Conservation (phyloP, 2,888 invertebrate genomes). For the Hoplodrina ambigua region DNA sequence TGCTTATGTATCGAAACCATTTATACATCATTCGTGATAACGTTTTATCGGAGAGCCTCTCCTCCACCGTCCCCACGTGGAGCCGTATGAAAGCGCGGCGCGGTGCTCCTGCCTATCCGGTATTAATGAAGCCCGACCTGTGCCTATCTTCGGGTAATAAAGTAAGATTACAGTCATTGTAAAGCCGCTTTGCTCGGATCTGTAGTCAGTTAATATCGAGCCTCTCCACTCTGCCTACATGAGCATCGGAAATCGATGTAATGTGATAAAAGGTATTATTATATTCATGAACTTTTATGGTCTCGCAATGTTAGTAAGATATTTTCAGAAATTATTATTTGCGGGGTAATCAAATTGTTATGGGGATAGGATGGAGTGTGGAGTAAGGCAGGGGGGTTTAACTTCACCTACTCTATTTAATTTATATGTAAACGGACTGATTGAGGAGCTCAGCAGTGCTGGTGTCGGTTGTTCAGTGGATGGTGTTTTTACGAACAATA, state of each 20-base stretch:
- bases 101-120: constrained; percentile 47
- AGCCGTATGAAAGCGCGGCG: background rate
- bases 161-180: constrained; percentile 79
- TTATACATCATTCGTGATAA: constrained; percentile 3
- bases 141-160: constrained; percentile 74
- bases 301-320: constrained; percentile 22
- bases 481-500: too few species aligned
- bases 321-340: constrained; percentile 15
- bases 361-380: too few species aligned
- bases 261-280: constrained; percentile 43
- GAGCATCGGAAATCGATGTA: constrained; percentile 52
- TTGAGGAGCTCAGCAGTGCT: too few species aligned
- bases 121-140: constrained; percentile 78
- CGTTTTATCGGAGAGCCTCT: constrained; percentile 6
- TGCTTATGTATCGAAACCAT: background rate
- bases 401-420: too few species aligned
- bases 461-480: too few species aligned
- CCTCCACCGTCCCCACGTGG: background rate
- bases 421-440: too few species aligned
- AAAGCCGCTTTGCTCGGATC: constrained; percentile 65
- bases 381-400: too few species aligned
- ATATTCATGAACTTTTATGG: constrained; percentile 42
- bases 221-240: constrained; percentile 33
- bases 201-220: constrained; percentile 57
- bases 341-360: background rate